Evolutionary conservation across 2,888 invertebrate genomes (phyloP), one percentile per base, ranked within the genome.

Genomic region (Myopa testacea): DNA sequence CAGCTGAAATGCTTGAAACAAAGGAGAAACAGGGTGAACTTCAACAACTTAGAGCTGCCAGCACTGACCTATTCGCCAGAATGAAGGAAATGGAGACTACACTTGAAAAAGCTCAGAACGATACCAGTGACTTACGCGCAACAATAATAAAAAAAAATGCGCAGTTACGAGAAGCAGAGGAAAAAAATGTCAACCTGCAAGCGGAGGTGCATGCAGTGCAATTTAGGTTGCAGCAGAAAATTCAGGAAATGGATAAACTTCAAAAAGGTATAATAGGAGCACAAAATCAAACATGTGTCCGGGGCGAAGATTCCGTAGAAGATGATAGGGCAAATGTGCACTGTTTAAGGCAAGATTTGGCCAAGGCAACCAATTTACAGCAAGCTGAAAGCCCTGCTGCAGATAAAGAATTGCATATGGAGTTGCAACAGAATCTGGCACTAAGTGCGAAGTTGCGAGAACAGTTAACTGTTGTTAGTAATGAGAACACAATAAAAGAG

Each of bases 401-500:
- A 63, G 34, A 12, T 12, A 19, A 58, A 58, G 10, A 40, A 26
- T 26, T 91, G 71, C 91, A 91, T 83, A 87, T 87, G 67, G 90
- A 90, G 81, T 82, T 93, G 5, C 90, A 88, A 80, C 82, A 86
- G 34, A 85, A 91, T 69, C 80, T 91, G 14, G 90, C 89, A 81
- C 6, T 75, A 3, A 68, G 60, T 14, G n/a, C n/a, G 14, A 58
- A 67, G 52, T 8, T 75, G 2, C 75, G 63, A 19, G 19, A 26
- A 5, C 55, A 75, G 45, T 1, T 75, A 76, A 68, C 65, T n/a
- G 8, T 6, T 34, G 7, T 3, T 10, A 74, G 45, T 8, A 52
- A 70, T 6, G 38, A 60, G 0, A 38, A 60, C 12, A 37, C 60
- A 77, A 19, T 52, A n/a, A 77, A 81, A 75, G 73, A 76, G 58